phyloP scores from a whole-genome alignment of 2,888 invertebrate genomes.

The Lasioglossum lativentre region DNA sequence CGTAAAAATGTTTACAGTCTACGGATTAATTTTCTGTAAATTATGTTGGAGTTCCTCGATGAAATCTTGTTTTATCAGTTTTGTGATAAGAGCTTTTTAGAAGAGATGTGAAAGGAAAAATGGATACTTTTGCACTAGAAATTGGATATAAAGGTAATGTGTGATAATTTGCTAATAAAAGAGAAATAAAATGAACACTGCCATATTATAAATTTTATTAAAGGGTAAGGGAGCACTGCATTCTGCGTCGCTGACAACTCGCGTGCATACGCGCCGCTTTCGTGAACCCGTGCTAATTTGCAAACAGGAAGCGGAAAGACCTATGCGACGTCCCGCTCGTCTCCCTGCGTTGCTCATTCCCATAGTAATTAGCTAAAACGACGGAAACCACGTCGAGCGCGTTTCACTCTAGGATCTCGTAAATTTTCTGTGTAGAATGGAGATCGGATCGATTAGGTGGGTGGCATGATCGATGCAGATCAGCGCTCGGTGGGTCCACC shows the following conservation, averaged over 20 bases:
- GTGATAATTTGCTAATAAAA: background rate
- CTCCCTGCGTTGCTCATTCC: background rate
- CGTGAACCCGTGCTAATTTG: slow-evolving; percentile 59
- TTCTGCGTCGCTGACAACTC: slow-evolving; percentile 73
- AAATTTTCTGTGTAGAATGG: background rate
- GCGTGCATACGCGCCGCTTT: slow-evolving; percentile 62
- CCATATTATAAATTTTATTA: background rate
- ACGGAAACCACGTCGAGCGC: background rate
- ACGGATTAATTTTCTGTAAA: too few species aligned
- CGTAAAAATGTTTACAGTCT: too few species aligned
- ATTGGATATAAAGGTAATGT: too few species aligned
- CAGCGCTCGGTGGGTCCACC: background rate
- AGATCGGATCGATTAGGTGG: background rate
- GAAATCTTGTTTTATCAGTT: too few species aligned
- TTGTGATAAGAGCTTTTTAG: too few species aligned
- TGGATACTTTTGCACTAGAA: too few species aligned
- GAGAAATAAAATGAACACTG: background rate
- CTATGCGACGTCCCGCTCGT: background rate
- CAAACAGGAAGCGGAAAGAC: slow-evolving; percentile 62
- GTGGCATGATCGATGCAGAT: background rate
- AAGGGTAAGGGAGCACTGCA: background rate
- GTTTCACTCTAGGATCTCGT: slow-evolving; percentile 1
- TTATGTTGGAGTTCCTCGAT: too few species aligned
- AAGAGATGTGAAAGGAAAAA: too few species aligned
- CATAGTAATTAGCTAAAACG: background rate